phyloP scores from a whole-genome alignment of 2,113 vertebrate genomes.

The Typhlomys cinereus region DNA sequence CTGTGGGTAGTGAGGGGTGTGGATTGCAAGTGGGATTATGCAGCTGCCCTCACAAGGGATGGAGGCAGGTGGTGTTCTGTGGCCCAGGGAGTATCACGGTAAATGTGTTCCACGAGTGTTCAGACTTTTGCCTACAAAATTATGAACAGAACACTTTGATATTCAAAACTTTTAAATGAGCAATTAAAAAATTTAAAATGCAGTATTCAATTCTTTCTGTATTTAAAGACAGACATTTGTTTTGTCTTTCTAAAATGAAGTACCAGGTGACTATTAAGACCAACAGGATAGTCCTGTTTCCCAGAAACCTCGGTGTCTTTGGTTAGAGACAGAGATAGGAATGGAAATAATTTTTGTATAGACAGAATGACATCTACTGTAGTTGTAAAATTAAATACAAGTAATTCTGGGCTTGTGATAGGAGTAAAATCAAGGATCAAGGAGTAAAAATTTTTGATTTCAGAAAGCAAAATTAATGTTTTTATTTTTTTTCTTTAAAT shows the following conservation, averaged over 20 bases:
- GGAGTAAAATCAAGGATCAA: neutral
- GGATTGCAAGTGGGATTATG: neutral
- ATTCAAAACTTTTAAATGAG: neutral
- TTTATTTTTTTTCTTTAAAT: neutral
- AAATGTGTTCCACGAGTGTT: too few relatives aligned
- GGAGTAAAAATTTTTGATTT: neutral
- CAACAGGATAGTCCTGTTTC: neutral
- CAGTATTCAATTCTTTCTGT: neutral
- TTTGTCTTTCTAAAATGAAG: slow-evolving; percentile 12
- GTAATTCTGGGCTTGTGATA: neutral
- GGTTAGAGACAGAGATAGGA: neutral
- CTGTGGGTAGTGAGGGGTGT: neutral
- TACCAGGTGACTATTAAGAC: neutral
- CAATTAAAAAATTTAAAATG: neutral
- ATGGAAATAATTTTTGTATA: neutral
- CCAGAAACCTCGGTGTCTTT: neutral
- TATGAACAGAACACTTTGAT: slow-evolving; percentile 7
- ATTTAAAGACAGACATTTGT: neutral
- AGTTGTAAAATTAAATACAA: neutral
- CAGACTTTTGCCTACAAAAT: slow-evolving; percentile 13
- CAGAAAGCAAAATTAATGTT: neutral
- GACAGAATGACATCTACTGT: neutral
- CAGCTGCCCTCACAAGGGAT: neutral
- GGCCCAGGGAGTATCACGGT: too few relatives aligned
- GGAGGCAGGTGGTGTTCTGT: too few relatives aligned